These are phyloP conservation scores for Ivindomyrus marchei DNA, from an alignment of 2,113 vertebrate species.

Conservation along the genomic window DNA sequence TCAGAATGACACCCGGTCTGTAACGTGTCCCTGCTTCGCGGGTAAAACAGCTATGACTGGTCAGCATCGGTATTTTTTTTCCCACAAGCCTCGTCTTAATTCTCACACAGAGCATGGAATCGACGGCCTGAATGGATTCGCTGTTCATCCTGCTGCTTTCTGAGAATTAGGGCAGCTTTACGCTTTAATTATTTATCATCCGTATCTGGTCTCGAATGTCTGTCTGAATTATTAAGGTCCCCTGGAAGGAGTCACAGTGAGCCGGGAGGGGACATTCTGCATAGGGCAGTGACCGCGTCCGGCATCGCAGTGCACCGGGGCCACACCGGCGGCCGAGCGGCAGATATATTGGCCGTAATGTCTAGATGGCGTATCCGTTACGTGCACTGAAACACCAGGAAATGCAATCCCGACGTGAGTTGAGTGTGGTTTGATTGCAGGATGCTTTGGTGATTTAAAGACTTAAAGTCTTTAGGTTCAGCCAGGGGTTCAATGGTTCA, in stretches of 20 bases:
- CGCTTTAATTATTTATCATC: not conserved
- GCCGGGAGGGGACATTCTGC: constrained; percentile 28
- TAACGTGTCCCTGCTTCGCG: not conserved
- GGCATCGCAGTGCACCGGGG: constrained; percentile 18
- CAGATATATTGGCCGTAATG: not conserved
- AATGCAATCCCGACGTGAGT: not conserved
- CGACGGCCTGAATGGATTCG: not conserved
- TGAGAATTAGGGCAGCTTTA: not conserved
- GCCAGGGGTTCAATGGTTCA: not conserved
- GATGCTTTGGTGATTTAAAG: not conserved
- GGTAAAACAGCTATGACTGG: not conserved
- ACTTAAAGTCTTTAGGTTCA: not conserved
- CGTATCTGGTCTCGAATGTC: not conserved
- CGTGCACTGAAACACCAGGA: not conserved
- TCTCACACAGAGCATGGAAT: not conserved
- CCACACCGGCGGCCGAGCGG: not conserved
- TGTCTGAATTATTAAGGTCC: constrained; percentile 58
- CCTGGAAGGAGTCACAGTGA: constrained; percentile 43
- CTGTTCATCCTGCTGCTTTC: not conserved
- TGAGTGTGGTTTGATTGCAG: not conserved
- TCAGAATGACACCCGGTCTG: not conserved
- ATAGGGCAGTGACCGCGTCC: not conserved
- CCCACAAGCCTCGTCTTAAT: not conserved
- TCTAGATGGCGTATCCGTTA: not conserved
- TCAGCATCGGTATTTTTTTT: not conserved